These are phyloP conservation scores for Bombus picipes DNA, from an alignment of 1,140 invertebrate species.

Conservation along the genomic window DNA sequence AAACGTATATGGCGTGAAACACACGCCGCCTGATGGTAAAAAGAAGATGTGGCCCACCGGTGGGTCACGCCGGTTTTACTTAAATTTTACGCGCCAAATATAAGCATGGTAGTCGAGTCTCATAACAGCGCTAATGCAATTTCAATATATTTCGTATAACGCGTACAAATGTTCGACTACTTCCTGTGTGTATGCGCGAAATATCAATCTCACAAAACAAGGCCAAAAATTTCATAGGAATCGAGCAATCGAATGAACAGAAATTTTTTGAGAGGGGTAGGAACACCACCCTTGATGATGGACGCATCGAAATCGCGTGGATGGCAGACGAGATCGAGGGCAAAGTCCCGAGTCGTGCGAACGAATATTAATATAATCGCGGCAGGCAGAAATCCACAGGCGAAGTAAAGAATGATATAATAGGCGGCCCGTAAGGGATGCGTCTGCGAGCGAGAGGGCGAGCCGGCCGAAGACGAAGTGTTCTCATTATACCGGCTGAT, in stretches of 20 bases:
- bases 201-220: neutral
- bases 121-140: no score
- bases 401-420: constrained; percentile 69
- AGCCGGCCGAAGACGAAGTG: constrained; percentile 79
- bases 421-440: constrained; percentile 66
- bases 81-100: no score
- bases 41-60: no score
- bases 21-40: no score
- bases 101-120: no score
- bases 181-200: no score
- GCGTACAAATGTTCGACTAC: no score
- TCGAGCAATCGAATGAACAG: neutral
- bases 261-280: neutral
- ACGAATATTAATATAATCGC: constrained; percentile 64
- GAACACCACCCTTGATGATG: neutral
- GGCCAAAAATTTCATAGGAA: neutral
- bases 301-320: neutral
- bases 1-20: no score
- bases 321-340: neutral
- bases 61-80: no score
- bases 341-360: constrained; percentile 31
- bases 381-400: constrained; percentile 39
- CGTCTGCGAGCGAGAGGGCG: constrained; percentile 65
- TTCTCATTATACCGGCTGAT: constrained; percentile 82
- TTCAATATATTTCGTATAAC: neutral